Conservation (phyloP, 2,113 vertebrate genomes). For the Acrocephalus arundinaceus region DNA sequence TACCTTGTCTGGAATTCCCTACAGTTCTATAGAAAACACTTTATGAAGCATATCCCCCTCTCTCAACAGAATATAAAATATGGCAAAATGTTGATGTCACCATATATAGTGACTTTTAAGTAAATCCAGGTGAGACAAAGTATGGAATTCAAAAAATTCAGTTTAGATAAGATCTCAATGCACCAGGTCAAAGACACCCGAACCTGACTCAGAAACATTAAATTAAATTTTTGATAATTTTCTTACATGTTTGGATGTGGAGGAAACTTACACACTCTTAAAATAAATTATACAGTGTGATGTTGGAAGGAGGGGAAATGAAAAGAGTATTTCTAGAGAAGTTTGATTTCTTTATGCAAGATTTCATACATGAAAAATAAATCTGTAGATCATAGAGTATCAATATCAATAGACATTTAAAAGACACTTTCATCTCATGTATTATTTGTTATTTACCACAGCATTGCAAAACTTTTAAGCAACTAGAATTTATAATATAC, state of each 20-base stretch:
- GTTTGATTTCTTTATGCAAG: not conserved
- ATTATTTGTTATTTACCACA: not conserved
- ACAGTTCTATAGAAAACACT: not conserved
- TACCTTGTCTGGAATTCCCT: not conserved
- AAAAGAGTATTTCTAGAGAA: not conserved
- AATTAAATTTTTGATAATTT: not conserved
- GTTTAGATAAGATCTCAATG: not conserved
- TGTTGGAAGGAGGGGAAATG: not conserved
- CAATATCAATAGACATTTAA: not conserved
- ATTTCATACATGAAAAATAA: not conserved
- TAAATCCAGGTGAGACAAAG: not conserved
- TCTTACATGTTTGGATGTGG: fast-evolving
- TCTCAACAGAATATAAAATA: not conserved
- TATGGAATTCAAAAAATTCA: not conserved
- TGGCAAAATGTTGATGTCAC: not conserved
- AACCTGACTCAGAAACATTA: not conserved
- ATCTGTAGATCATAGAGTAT: not conserved
- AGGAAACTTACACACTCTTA: not conserved
- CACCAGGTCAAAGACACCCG: not conserved
- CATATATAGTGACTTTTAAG: not conserved
- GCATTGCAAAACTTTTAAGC: not conserved
- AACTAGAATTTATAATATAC: not conserved
- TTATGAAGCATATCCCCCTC: not conserved
- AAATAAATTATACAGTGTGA: not conserved
- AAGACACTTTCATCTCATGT: not conserved